A percentile compares a stretch with the other conserved stretches of the same genome.
Evolutionary conservation across 1,140 invertebrate species (phyloP).

Genomic region (Lucilia cuprina): DNA sequence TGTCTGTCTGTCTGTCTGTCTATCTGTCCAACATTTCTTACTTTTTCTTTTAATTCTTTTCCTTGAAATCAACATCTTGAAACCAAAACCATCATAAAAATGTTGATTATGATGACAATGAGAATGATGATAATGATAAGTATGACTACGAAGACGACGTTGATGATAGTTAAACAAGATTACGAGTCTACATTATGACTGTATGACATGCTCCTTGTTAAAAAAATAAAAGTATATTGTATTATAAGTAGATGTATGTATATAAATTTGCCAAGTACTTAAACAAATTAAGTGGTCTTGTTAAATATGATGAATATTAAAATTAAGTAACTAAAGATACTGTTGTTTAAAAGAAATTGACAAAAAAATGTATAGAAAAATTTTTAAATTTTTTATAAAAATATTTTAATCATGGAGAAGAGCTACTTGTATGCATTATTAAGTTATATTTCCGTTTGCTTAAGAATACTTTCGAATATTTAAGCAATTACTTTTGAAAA

Average conservation of each 20-base stretch:
- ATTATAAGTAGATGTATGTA: not conserved
- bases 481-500: no score
- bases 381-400: no score
- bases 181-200: not conserved
- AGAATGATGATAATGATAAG: no score
- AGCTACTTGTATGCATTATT: no score
- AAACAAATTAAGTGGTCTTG: not conserved
- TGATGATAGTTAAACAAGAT: constrained; percentile 7
- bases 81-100: not conserved
- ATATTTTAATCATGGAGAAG: no score
- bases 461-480: no score
- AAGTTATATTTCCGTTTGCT: no score
- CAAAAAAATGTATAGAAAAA: no score
- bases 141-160: not conserved
- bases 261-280: not conserved
- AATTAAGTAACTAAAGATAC: not conserved
- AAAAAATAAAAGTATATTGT: not conserved
- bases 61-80: not conserved
- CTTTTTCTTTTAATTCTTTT: not conserved
- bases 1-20: not conserved
- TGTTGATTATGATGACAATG: not conserved
- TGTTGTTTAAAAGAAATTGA: no score
- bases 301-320: not conserved
- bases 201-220: no score
- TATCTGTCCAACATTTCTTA: not conserved